Conservation (phyloP, 2,113 vertebrate genomes). For the Balaeniceps rex region DNA sequence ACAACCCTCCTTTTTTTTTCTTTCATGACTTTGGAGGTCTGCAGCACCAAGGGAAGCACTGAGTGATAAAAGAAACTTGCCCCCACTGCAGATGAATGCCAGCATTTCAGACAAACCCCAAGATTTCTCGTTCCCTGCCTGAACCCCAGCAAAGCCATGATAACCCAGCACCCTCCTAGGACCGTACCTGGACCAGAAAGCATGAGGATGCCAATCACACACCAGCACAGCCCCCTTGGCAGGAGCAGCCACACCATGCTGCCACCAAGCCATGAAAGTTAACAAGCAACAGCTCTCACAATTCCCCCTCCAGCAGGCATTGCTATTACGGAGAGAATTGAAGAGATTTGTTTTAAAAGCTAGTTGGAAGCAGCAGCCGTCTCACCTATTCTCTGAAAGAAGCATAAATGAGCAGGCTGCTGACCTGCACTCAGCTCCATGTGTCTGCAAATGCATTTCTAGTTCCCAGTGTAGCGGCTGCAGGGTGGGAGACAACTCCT, state of each 20-base stretch:
- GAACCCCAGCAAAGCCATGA: not conserved
- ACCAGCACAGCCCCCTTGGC: not conserved
- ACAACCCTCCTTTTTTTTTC: not conserved
- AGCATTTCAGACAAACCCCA: not conserved
- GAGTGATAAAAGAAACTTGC: not conserved
- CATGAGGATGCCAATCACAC: not conserved
- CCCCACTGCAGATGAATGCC: not conserved
- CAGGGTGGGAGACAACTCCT: not conserved
- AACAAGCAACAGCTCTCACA: rapidly evolving
- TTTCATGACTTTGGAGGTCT: not conserved
- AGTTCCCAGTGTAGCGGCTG: not conserved
- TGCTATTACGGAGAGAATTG: not conserved
- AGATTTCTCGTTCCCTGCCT: not conserved
- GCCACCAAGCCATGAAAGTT: not conserved
- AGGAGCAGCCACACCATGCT: not conserved
- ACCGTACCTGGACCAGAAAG: rapidly evolving
- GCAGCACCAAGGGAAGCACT: not conserved
- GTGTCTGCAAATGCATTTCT: not conserved
- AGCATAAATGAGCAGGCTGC: not conserved
- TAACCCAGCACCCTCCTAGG: not conserved
- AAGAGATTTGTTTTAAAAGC: not conserved
- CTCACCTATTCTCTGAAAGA: not conserved
- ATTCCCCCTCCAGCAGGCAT: not conserved
- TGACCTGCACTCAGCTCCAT: not conserved
- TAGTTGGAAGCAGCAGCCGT: not conserved